phyloP scores from a whole-genome alignment of 2,888 invertebrate species.

The Norana najaformis region DNA sequence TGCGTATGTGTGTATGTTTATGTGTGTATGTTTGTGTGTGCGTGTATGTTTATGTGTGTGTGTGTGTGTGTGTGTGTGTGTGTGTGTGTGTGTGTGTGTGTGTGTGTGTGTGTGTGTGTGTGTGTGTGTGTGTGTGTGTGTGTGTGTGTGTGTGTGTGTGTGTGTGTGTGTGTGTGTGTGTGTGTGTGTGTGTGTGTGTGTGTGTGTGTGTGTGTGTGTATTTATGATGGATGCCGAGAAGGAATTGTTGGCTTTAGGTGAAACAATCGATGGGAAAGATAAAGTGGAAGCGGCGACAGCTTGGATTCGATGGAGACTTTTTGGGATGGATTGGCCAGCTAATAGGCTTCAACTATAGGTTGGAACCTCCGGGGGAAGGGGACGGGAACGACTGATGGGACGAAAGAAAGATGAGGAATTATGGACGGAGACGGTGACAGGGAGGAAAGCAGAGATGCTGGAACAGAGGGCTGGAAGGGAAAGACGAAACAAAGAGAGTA shows the following conservation, averaged over 20 bases:
- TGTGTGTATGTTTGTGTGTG: background rate
- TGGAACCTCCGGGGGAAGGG: background rate
- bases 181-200: background rate
- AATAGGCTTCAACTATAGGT: background rate
- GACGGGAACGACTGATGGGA: background rate
- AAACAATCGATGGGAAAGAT: background rate
- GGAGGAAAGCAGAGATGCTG: background rate
- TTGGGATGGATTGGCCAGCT: conserved; percentile 5
- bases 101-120: background rate
- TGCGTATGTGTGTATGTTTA: background rate
- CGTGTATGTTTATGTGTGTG: background rate
- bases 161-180: background rate
- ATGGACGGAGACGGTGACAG: background rate
- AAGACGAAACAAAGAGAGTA: background rate
- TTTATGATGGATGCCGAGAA: background rate
- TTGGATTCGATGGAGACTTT: background rate
- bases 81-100: background rate
- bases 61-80: background rate
- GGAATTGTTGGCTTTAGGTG: background rate
- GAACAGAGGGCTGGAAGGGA: background rate
- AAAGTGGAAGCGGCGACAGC: background rate
- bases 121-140: background rate
- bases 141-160: background rate
- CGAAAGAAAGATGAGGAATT: background rate
- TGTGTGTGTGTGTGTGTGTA: background rate